Percentiles rank a stretch among this genome's conserved stretches.
phyloP scores from a whole-genome alignment of 2,888 invertebrate genomes.

The Sepiola atlantica region DNA sequence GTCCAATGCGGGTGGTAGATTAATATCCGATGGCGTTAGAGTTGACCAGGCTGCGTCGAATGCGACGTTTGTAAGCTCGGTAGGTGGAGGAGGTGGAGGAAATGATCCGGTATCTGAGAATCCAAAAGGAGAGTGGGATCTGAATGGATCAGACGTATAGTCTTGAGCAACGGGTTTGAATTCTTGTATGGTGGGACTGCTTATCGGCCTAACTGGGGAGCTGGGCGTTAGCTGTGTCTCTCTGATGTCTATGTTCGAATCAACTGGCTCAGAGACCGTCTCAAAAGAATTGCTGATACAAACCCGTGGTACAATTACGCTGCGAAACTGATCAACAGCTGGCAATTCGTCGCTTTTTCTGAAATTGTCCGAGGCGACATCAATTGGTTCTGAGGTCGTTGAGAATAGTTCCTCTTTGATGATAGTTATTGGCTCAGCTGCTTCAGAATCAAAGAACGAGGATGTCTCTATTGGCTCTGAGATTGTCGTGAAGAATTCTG shows the following conservation, averaged over 20 bases:
- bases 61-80: neutral
- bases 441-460: neutral
- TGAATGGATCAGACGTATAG: neutral
- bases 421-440: neutral
- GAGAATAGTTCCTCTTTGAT: neutral
- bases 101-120: neutral
- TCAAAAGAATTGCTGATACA: neutral
- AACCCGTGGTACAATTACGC: neutral
- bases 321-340: neutral
- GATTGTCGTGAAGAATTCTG: neutral
- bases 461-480: conserved; percentile 6
- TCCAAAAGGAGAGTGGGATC: neutral
- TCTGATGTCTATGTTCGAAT: neutral
- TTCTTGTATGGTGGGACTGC: neutral
- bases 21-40: neutral
- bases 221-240: neutral
- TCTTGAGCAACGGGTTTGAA: neutral
- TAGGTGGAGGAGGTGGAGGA: neutral
- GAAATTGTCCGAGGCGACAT: neutral
- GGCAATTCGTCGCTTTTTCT: neutral
- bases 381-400: conserved; percentile 34
- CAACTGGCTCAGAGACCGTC: neutral
- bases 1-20: neutral
- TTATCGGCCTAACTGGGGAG: neutral
- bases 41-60: neutral